Evolutionary conservation across 2,888 invertebrate species (phyloP).

Genomic region (Drosophila pseudotalamancana): DNA sequence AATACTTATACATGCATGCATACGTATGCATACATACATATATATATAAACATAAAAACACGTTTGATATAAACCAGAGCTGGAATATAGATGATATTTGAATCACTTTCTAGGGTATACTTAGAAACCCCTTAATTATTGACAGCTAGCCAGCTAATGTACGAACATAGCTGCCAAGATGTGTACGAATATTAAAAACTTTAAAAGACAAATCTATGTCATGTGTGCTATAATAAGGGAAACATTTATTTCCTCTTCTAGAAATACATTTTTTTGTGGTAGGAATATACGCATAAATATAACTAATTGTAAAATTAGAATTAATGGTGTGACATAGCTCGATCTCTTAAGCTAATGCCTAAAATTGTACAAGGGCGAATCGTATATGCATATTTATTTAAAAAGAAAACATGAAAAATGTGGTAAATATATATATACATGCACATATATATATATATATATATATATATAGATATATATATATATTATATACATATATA

Average conservation of each 20-base stretch:
- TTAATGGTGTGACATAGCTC: constrained; percentile 2
- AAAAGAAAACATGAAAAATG: constrained; percentile 12
- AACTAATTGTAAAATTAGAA: too few relatives aligned
- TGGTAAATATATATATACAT: constrained; percentile 5
- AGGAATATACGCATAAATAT: constrained; percentile 8
- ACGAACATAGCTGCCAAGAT: neutral
- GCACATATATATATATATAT: neutral
- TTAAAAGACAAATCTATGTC: constrained; percentile 16
- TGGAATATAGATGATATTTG: constrained; percentile 21
- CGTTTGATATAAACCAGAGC: constrained; percentile 14
- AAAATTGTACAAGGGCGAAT: constrained; percentile 18
- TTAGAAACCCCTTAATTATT: neutral
- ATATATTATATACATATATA: neutral
- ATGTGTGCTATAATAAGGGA: constrained; percentile 9
- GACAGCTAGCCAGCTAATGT: constrained; percentile 7
- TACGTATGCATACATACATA: constrained; percentile 3
- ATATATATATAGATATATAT: neutral
- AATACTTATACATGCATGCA: constrained; percentile 26
- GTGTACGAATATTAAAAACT: constrained; percentile 10
- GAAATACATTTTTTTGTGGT: constrained; percentile 3
- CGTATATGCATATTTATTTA: constrained; percentile 9
- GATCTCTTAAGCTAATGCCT: constrained; percentile 11
- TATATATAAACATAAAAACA: constrained; percentile 1
- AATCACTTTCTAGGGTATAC: constrained; percentile 11
- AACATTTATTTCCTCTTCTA: constrained; percentile 7